phyloP scores from a whole-genome alignment of 2,888 invertebrate species.

The Sturmia bella region DNA sequence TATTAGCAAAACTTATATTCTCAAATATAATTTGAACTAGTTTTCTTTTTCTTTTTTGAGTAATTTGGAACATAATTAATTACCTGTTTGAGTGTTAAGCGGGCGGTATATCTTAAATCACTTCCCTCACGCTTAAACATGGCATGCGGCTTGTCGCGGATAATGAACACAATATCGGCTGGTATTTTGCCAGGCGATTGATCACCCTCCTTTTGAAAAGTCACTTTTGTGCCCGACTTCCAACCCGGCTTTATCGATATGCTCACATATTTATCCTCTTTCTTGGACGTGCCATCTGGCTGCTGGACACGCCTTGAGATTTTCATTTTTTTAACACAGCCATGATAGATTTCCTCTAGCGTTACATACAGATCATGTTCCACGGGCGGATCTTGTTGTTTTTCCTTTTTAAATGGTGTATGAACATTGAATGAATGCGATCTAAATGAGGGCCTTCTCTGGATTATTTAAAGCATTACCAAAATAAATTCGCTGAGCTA shows the following conservation, averaged over 20 bases:
- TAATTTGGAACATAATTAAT: too few relatives aligned
- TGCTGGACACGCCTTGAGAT: conserved; percentile 95
- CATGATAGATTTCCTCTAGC: conserved; percentile 96
- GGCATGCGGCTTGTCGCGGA: conserved; percentile 96
- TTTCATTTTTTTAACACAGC: conserved; percentile 99
- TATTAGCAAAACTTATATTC: conserved; percentile 27
- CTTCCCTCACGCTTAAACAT: conserved; percentile 96
- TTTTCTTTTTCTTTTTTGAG: neutral
- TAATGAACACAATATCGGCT: conserved; percentile 98
- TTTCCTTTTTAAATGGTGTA: conserved; percentile 88
- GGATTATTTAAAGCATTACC: conserved; percentile 69
- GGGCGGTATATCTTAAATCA: conserved; percentile 94
- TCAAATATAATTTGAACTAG: neutral
- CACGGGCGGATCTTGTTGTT: conserved; percentile 93
- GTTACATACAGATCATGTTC: conserved; percentile 96
- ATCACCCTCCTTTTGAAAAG: conserved; percentile 98
- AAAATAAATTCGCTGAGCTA: neutral
- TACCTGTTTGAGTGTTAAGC: conserved; percentile 94
- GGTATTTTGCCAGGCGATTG: conserved; percentile 96
- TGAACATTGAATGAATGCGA: conserved; percentile 95
- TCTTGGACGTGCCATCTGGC: conserved; percentile 91
- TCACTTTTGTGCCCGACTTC: conserved; percentile 99
- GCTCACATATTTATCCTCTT: conserved; percentile 96
- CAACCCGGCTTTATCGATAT: conserved; percentile 98
- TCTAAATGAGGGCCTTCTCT: conserved; percentile 85